These are phyloP conservation scores for Calliopum simillimum DNA, from an alignment of 2,888 invertebrate species.

Conservation along the genomic window DNA sequence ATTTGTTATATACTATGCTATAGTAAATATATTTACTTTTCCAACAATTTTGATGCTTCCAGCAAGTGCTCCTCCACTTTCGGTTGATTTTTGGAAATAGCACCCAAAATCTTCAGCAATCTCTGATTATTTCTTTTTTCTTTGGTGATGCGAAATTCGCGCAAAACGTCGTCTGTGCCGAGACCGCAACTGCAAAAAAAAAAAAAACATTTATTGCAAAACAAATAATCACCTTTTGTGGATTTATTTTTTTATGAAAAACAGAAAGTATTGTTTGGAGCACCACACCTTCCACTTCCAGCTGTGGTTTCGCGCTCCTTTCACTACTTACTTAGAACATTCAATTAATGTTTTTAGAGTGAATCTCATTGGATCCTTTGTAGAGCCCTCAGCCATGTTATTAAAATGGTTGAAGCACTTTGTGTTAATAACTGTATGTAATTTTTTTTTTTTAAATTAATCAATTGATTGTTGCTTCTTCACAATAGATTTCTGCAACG, in stretches of 20 bases:
- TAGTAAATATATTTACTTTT: constrained; percentile 50
- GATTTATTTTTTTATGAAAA: too few relatives aligned
- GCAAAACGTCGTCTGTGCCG: constrained; percentile 58
- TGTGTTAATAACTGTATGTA: constrained; percentile 19
- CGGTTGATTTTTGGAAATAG: constrained; percentile 60
- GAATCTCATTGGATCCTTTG: constrained; percentile 54
- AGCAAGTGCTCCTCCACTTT: constrained; percentile 52
- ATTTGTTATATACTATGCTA: background rate
- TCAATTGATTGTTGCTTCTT: too few relatives aligned
- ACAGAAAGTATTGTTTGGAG: constrained; percentile 20
- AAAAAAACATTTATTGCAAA: constrained; percentile 24
- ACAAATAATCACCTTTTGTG: too few relatives aligned
- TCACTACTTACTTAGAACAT: constrained; percentile 56
- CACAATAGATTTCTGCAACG: too few relatives aligned
- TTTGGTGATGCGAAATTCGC: constrained; percentile 59
- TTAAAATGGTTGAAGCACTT: constrained; percentile 3
- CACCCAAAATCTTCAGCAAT: constrained; percentile 57
- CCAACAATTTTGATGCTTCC: constrained; percentile 55
- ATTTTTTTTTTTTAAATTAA: background rate
- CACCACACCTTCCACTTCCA: constrained; percentile 30
- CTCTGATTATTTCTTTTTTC: constrained; percentile 56
- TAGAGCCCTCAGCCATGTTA: constrained; percentile 45
- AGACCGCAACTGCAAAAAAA: constrained; percentile 55
- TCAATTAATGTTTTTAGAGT: constrained; percentile 56
- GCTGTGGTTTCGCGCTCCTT: constrained; percentile 41